Evolutionary conservation across 2,797 vertebrate species (phyloP), one percentile per base, ranked within the genome.

Genomic region (Gallirallus australis): DNA sequence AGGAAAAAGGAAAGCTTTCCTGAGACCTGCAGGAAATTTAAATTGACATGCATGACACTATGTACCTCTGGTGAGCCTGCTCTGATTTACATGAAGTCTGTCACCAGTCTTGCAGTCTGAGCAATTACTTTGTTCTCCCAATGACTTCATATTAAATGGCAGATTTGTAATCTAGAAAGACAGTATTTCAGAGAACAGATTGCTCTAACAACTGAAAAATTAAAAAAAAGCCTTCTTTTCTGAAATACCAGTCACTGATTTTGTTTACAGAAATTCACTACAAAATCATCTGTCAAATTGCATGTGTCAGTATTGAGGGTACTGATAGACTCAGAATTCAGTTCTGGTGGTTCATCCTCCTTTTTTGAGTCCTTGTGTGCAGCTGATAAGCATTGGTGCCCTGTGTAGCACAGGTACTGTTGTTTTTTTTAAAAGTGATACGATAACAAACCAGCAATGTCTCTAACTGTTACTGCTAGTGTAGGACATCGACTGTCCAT

Each of bases 201-300:
- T 68, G 57, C 73, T 93, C n/a, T 66, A 78, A 73, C 16, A 80
- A 75, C 31, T n/a, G 64, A 54, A 63, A 50, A 83, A 65, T 42
- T 17, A 65, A 45, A 84, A 66, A 53, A 52, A 27, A 42, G 1
- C 25, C 24, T 80, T 61, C 25, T 77, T 8, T 91, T 89, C 18
- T 80, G 71, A 87, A 87, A 77, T 77, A 65, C 7, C 19, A 80
- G 50, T 75, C 70, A 48, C 31, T 63, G 37, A 45, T 90, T 83
- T 70, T 93, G 24, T 60, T 71, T 84, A 42, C 12, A 1, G 40
- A 52, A 52, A 25, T 54, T 83, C n/a, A 63, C 0, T 3, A n/a
- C 7, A 91, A 73, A 86, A 31, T 73, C 30, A 30, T 60, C 40
- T 86, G 45, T 83, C 63, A 84, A 56, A 50, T 37, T 72, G 12